Conservation (phyloP, 2,888 invertebrate species). For the Dicycla oo region DNA sequence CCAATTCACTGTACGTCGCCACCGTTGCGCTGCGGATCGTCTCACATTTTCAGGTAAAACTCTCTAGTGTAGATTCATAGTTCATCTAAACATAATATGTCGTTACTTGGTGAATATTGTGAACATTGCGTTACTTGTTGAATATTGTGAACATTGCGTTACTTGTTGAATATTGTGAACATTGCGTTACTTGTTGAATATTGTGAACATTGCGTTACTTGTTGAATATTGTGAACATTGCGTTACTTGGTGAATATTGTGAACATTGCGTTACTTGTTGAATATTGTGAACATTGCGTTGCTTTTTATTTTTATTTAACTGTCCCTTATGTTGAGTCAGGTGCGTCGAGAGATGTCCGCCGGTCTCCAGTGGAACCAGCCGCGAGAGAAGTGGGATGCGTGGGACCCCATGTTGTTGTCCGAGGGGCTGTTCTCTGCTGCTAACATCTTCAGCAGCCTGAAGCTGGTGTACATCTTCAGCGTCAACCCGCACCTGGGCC, state of each 20-base stretch:
- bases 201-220: too few species aligned
- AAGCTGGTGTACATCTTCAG: conserved; percentile 99
- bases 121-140: too few species aligned
- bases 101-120: not conserved
- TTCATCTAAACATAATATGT: not conserved
- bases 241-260: too few species aligned
- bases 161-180: too few species aligned
- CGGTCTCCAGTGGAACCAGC: conserved; percentile 91
- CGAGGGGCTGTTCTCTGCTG: conserved; percentile 99
- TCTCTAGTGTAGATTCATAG: not conserved
- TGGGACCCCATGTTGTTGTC: conserved; percentile 99
- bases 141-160: too few species aligned
- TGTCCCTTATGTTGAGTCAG: conserved; percentile 75
- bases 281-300: not conserved
- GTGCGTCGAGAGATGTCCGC: conserved; percentile 93
- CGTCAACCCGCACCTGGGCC: conserved; percentile 98
- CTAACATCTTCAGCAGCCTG: conserved; percentile 98
- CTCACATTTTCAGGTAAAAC: conserved; percentile 96
- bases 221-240: too few species aligned
- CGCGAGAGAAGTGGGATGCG: conserved; percentile 98
- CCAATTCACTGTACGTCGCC: conserved; percentile 99
- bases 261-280: too few species aligned
- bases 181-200: too few species aligned
- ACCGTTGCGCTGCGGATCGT: conserved; percentile 98
- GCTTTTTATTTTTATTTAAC: not conserved